Conservation (phyloP, 2,113 vertebrate species). For the Centropus unirufus region DNA sequence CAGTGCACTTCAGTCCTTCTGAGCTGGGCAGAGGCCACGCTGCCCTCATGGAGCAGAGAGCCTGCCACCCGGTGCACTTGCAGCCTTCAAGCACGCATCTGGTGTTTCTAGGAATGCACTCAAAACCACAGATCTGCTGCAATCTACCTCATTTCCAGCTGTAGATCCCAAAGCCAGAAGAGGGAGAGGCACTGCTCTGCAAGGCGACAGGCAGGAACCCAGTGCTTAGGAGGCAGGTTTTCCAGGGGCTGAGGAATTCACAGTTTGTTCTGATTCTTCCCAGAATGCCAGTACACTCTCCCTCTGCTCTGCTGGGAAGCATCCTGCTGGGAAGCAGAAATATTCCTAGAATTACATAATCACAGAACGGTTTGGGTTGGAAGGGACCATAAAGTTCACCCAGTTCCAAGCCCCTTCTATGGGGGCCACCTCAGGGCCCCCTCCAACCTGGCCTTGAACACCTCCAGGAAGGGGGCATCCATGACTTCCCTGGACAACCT, state of each 20-base stretch:
- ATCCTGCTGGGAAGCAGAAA: neutral
- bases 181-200: neutral
- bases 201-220: neutral
- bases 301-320: neutral
- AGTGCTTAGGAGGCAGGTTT: neutral
- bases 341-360: too few species aligned
- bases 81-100: neutral
- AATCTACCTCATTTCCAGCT: neutral
- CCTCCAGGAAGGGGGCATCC: too few species aligned
- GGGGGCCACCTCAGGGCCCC: too few species aligned
- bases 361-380: too few species aligned
- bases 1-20: neutral
- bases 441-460: too few species aligned
- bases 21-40: neutral
- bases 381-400: too few species aligned
- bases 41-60: neutral
- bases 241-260: neutral
- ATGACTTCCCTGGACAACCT: too few species aligned
- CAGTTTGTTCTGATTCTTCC: neutral
- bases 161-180: neutral
- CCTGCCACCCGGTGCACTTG: neutral
- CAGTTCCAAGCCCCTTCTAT: too few species aligned
- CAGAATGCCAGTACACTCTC: neutral
- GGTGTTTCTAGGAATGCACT: neutral
- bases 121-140: neutral